Percentiles rank a stretch among this genome's conserved stretches.
Evolutionary conservation across 1,140 invertebrate genomes (phyloP).

Genomic region (Dreissena rostriformis): DNA sequence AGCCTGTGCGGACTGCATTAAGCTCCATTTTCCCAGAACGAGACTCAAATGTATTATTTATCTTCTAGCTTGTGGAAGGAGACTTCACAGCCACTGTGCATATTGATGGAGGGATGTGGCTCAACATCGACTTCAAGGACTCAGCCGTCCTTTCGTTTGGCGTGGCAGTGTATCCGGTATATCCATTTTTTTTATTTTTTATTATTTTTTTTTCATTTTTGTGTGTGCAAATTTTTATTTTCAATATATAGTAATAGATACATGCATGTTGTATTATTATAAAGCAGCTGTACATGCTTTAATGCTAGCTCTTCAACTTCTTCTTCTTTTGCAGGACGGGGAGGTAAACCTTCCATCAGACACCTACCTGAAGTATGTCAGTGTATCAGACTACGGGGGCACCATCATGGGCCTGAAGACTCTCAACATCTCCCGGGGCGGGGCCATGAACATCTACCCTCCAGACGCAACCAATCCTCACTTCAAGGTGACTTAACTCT

Average conservation of each 20-base stretch:
- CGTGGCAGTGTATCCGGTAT: constrained; percentile 65
- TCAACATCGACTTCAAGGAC: constrained; percentile 71
- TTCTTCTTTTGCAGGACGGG: constrained; percentile 53
- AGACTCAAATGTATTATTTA: constrained; percentile 20
- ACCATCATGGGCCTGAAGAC: constrained; percentile 66
- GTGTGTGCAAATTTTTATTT: too few relatives aligned
- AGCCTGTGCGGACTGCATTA: too few relatives aligned
- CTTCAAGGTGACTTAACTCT: neutral
- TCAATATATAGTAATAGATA: too few relatives aligned
- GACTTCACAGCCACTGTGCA: constrained; percentile 71
- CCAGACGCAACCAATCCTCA: constrained; percentile 42
- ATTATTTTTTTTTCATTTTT: too few relatives aligned
- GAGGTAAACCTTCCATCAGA: constrained; percentile 71
- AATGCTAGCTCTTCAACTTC: too few relatives aligned
- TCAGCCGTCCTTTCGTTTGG: constrained; percentile 71
- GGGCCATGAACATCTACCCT: constrained; percentile 68
- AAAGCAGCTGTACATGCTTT: too few relatives aligned
- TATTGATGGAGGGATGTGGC: constrained; percentile 68
- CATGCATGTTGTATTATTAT: too few relatives aligned
- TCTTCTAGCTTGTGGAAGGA: constrained; percentile 56
- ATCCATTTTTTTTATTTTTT: neutral
- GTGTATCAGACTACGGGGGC: constrained; percentile 68
- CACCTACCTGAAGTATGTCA: constrained; percentile 65
- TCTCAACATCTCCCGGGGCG: constrained; percentile 70
- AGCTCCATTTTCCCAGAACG: too few relatives aligned